phyloP scores from a whole-genome alignment of 1,140 invertebrate species.

The Drosophila malerkotliana region DNA sequence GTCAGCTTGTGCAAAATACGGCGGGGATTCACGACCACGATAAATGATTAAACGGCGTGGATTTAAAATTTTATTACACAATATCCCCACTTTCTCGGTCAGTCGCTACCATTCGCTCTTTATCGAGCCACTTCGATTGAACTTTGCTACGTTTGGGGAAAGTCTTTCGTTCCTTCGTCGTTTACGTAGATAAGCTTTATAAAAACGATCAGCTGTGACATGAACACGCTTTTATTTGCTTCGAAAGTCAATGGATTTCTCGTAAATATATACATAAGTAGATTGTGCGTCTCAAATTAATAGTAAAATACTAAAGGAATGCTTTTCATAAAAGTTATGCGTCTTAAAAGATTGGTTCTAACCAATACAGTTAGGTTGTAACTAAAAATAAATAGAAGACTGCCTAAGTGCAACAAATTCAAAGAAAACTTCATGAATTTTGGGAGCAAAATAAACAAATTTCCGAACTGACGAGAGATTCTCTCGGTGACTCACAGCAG shows the following conservation, averaged over 20 bases:
- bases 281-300: not conserved
- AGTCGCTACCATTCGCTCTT: conserved; percentile 21
- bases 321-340: not conserved
- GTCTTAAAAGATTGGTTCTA: not conserved
- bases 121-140: conserved; percentile 36
- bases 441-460: not conserved
- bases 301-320: not conserved
- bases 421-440: not conserved
- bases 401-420: not conserved
- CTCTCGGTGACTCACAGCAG: conserved; percentile 27
- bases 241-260: conserved; percentile 2
- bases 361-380: not conserved
- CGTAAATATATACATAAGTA: conserved; percentile 23
- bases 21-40: conserved; percentile 23
- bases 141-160: conserved; percentile 35
- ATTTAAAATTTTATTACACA: conserved; percentile 31
- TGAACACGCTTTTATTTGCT: conserved; percentile 17
- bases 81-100: conserved; percentile 4
- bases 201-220: conserved; percentile 21
- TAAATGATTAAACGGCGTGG: conserved; percentile 11
- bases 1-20: conserved; percentile 38
- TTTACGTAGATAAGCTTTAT: conserved; percentile 15
- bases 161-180: conserved; percentile 9
- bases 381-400: conserved; percentile 1
- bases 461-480: conserved; percentile 10